A percentile compares a stretch with the other conserved stretches of the same genome.
These are phyloP conservation scores for Melanotaenia maccullochi DNA, from an alignment of 2,797 vertebrate species.

Conservation along the genomic window DNA sequence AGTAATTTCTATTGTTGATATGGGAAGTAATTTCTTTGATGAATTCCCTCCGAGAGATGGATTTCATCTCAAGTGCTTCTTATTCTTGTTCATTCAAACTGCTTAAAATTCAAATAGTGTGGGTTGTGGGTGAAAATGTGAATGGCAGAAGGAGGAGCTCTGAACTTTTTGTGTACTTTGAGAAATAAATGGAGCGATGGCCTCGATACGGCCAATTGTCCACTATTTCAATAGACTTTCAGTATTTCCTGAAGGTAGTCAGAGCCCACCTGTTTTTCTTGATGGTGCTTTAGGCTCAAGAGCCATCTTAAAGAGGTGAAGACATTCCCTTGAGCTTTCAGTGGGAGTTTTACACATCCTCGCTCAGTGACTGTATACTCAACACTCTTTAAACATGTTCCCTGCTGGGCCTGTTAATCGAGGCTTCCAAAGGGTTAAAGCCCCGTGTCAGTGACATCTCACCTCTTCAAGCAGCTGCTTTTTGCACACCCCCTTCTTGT, in stretches of 20 bases:
- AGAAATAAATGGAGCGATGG: slow-evolving; percentile 78
- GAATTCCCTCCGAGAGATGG: slow-evolving; percentile 80
- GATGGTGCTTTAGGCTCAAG: slow-evolving; percentile 51
- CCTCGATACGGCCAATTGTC: slow-evolving; percentile 74
- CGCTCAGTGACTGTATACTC: slow-evolving; percentile 66
- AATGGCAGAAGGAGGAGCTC: slow-evolving; percentile 70
- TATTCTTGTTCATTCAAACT: slow-evolving; percentile 74
- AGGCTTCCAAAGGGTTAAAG: slow-evolving; percentile 66
- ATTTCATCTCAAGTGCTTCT: slow-evolving; percentile 77
- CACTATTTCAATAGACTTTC: slow-evolving; percentile 65
- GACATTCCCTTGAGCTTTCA: slow-evolving; percentile 66
- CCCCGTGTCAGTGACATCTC: slow-evolving; percentile 66
- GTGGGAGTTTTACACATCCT: slow-evolving; percentile 74
- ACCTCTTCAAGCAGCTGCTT: slow-evolving; percentile 60
- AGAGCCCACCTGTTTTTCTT: slow-evolving; percentile 67
- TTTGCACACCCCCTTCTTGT: slow-evolving; percentile 28
- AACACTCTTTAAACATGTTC: slow-evolving; percentile 76
- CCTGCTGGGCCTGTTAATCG: slow-evolving; percentile 77
- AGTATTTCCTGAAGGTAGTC: slow-evolving; percentile 72
- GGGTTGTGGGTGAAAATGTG: slow-evolving; percentile 69
- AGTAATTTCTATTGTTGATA: slow-evolving; percentile 84
- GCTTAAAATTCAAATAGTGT: slow-evolving; percentile 81
- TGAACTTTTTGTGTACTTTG: slow-evolving; percentile 73
- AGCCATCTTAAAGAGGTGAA: slow-evolving; percentile 33
- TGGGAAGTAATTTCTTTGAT: slow-evolving; percentile 84